Evolutionary conservation across 1,140 invertebrate genomes (phyloP).

Genomic region (Batillaria attramentaria): DNA sequence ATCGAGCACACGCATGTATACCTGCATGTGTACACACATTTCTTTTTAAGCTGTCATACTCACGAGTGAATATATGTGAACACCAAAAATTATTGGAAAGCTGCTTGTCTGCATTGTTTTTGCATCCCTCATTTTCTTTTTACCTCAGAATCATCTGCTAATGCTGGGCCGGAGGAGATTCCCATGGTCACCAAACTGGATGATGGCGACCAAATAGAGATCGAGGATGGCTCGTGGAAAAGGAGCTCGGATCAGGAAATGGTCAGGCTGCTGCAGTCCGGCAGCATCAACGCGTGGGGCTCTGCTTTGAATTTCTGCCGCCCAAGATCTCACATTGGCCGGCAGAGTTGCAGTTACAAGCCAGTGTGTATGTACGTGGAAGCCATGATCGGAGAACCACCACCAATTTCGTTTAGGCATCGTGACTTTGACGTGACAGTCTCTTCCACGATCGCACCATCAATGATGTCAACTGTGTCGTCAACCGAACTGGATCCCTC

Average conservation of each 20-base stretch:
- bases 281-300: background rate
- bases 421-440: constrained; percentile 6
- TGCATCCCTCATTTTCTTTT: too few species aligned
- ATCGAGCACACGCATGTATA: too few species aligned
- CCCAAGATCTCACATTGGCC: background rate
- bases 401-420: constrained; percentile 11
- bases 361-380: constrained; percentile 30
- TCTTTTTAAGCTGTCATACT: too few species aligned
- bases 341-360: constrained; percentile 7
- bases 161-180: constrained; percentile 16
- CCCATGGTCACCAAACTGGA: constrained; percentile 60
- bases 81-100: too few species aligned
- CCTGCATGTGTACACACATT: too few species aligned
- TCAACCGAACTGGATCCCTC: constrained; percentile 4
- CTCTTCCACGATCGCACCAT: background rate
- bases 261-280: constrained; percentile 38
- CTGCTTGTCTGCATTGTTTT: too few species aligned
- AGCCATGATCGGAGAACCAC: constrained; percentile 20
- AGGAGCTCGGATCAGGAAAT: constrained; percentile 10
- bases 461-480: constrained; percentile 7
- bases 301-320: constrained; percentile 4
- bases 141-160: too few species aligned
- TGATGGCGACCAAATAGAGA: constrained; percentile 58
- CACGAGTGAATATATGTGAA: too few species aligned
- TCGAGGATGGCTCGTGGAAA: constrained; percentile 29